A percentile compares a stretch with the other conserved stretches of the same genome.
Evolutionary conservation across 2,797 vertebrate species (phyloP).

Genomic region (Molossus molossus): DNA sequence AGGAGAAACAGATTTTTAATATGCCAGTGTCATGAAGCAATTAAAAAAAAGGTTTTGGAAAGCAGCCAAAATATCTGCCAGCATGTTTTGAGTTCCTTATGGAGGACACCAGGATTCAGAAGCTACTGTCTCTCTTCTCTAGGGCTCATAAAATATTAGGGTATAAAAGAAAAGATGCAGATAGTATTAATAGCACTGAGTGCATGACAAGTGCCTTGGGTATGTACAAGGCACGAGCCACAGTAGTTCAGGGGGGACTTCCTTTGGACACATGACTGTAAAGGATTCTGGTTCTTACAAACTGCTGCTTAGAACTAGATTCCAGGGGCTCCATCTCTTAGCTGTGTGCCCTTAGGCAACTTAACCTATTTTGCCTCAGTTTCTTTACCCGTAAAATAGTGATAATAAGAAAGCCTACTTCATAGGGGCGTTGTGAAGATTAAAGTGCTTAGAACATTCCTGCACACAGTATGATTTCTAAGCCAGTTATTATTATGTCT

Average conservation of each 20-base stretch:
- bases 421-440: not conserved
- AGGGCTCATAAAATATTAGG: not conserved
- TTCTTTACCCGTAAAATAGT: not conserved
- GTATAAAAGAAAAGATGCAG: not conserved
- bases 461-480: not conserved
- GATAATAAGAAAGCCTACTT: not conserved
- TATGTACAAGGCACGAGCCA: not conserved
- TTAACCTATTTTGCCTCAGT: not conserved
- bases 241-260: not conserved
- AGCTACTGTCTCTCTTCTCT: not conserved
- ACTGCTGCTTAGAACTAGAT: not conserved
- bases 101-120: not conserved
- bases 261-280: not conserved
- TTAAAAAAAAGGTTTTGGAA: not conserved
- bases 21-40: not conserved
- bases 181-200: not conserved
- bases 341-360: not conserved
- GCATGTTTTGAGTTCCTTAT: not conserved
- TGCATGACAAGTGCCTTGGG: not conserved
- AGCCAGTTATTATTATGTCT: not conserved
- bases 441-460: not conserved
- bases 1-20: not conserved
- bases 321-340: not conserved
- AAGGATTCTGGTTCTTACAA: not conserved
- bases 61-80: not conserved